Evolutionary conservation across 1,140 invertebrate genomes (phyloP).

Genomic region (Megathymus violae): DNA sequence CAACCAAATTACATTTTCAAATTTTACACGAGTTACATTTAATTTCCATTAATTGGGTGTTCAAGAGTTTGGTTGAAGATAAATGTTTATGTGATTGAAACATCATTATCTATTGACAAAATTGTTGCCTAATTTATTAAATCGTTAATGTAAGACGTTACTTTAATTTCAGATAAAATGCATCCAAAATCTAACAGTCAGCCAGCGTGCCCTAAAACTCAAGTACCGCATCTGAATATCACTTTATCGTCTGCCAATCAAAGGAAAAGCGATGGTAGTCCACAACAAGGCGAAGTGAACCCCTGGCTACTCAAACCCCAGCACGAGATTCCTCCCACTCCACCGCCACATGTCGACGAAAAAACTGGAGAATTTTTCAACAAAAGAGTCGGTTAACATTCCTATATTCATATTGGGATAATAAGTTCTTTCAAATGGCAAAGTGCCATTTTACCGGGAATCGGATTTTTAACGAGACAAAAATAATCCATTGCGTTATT

Average conservation of each 20-base stretch:
- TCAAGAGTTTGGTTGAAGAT: not conserved
- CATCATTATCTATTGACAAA: not conserved
- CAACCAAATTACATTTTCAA: too few relatives aligned
- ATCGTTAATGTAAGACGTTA: conserved; percentile 11
- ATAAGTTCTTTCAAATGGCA: conserved; percentile 65
- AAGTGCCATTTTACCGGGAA: conserved; percentile 66
- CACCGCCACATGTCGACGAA: conserved; percentile 62
- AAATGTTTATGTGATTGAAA: not conserved
- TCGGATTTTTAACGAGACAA: conserved; percentile 65
- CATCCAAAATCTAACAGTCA: conserved; percentile 68
- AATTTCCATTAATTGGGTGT: too few relatives aligned
- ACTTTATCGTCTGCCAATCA: conserved; percentile 60
- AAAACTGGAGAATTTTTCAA: conserved; percentile 65
- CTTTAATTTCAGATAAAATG: conserved; percentile 66
- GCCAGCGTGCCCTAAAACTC: conserved; percentile 55
- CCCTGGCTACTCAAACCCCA: conserved; percentile 69
- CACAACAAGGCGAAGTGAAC: conserved; percentile 47
- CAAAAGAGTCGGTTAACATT: conserved; percentile 68
- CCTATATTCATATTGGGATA: conserved; percentile 40
- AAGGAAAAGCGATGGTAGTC: conserved; percentile 50
- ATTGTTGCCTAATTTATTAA: conserved; percentile 9
- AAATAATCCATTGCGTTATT: conserved; percentile 66
- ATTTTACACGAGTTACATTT: too few relatives aligned
- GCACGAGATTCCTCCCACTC: conserved; percentile 72
- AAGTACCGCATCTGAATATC: conserved; percentile 63